A percentile compares a stretch with the other conserved stretches of the same genome.
Conservation (phyloP, 1,140 invertebrate genomes). For the Pogonomyrmex californicus region DNA sequence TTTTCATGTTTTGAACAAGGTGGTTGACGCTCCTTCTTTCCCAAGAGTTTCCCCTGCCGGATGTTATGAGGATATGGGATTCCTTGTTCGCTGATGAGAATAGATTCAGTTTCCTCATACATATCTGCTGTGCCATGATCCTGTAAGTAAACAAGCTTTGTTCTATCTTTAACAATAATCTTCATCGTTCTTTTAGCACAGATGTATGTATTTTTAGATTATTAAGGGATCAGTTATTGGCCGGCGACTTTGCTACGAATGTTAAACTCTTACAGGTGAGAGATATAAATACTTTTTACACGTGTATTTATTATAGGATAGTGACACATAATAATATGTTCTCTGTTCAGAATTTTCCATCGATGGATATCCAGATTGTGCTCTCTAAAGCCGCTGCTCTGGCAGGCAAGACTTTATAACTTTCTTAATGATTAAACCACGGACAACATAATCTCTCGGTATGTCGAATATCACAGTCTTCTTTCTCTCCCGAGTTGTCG, state of each 20-base stretch:
- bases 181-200: neutral
- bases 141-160: conserved; percentile 90
- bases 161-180: neutral
- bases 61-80: conserved; percentile 98
- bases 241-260: conserved; percentile 96
- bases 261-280: conserved; percentile 95
- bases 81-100: conserved; percentile 96
- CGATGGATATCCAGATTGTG: conserved; percentile 91
- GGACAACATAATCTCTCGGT: conserved; percentile 7
- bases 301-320: conserved; percentile 2
- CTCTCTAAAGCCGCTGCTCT: conserved; percentile 89
- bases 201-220: conserved; percentile 88
- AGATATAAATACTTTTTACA: conserved; percentile 10
- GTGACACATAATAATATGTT: conserved; percentile 36
- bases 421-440: conserved; percentile 55
- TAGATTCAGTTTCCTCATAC: conserved; percentile 96
- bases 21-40: conserved; percentile 99
- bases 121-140: conserved; percentile 98
- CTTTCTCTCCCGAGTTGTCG: conserved; percentile 2
- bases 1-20: conserved; percentile 84
- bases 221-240: conserved; percentile 93
- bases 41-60: conserved; percentile 98
- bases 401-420: conserved; percentile 82
- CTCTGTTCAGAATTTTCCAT: conserved; percentile 90
- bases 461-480: conserved; percentile 2